Conservation (phyloP, 2,888 invertebrate genomes). For the Embidobia sp. region DNA sequence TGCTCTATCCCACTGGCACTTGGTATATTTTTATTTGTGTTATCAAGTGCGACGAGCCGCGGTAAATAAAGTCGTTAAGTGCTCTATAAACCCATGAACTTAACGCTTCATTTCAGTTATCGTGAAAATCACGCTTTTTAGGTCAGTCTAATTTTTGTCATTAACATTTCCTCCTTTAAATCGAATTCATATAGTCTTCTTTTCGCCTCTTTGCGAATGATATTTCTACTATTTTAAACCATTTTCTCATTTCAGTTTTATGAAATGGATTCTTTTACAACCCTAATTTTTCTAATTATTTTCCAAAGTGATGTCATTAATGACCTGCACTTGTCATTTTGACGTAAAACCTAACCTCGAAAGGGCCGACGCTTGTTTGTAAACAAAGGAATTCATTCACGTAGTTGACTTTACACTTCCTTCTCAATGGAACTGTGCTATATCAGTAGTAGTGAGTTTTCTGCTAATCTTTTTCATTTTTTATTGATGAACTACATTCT, state of each 20-base stretch:
- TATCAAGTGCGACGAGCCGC: conserved; percentile 10
- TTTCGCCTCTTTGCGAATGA: too few relatives aligned
- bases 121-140: conserved; percentile 3
- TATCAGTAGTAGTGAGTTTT: too few relatives aligned
- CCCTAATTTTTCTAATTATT: conserved; percentile 1
- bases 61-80: conserved; percentile 23
- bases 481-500: too few relatives aligned
- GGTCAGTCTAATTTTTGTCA: conserved; percentile 12
- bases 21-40: conserved; percentile 26
- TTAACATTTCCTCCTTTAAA: conserved; percentile 2
- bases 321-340: neutral
- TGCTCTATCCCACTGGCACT: conserved; percentile 15
- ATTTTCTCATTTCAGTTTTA: too few relatives aligned
- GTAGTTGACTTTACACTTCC: too few relatives aligned
- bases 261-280: too few relatives aligned
- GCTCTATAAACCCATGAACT: neutral
- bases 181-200: too few relatives aligned
- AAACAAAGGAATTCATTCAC: too few relatives aligned
- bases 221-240: too few relatives aligned
- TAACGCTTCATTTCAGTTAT: conserved; percentile 11
- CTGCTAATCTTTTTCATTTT: too few relatives aligned
- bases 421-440: too few relatives aligned
- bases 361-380: conserved; percentile 15
- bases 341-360: conserved; percentile 23
- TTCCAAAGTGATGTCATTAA: too few relatives aligned